phyloP scores from a whole-genome alignment of 2,888 invertebrate species.

The Subacronicta megacephala region DNA sequence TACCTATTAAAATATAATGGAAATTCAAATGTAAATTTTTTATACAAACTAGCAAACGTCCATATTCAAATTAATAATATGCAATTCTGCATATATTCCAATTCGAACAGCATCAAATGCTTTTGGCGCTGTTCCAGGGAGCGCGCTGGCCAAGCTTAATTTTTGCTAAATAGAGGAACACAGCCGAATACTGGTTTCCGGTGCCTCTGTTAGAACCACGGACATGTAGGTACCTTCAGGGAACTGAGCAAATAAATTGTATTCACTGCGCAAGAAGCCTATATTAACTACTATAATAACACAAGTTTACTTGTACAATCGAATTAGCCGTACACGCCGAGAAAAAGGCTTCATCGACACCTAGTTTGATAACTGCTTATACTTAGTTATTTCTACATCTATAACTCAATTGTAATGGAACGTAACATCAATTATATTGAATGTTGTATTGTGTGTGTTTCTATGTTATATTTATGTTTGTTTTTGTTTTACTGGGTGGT shows the following conservation, averaged over 20 bases:
- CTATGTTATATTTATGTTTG: no score
- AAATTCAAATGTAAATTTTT: constrained; percentile 4
- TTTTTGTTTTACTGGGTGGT: no score
- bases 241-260: constrained; percentile 31
- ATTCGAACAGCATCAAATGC: constrained; percentile 47
- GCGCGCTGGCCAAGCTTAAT: constrained; percentile 49
- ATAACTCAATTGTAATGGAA: constrained; percentile 2
- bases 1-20: constrained; percentile 4
- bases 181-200: constrained; percentile 44
- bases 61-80: constrained; percentile 44
- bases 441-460: no score
- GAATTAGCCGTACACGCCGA: constrained; percentile 50
- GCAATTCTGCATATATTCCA: constrained; percentile 54
- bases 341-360: constrained; percentile 58
- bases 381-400: constrained; percentile 27
- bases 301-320: constrained; percentile 56
- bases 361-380: constrained; percentile 46
- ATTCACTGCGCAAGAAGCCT: constrained; percentile 31
- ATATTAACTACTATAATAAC: constrained; percentile 31
- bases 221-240: constrained; percentile 37
- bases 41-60: constrained; percentile 15
- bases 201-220: constrained; percentile 40
- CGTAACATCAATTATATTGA: background rate
- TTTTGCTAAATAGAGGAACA: constrained; percentile 58
- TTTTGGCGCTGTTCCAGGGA: constrained; percentile 63